These are phyloP conservation scores for Menidia menidia DNA, from an alignment of 2,797 vertebrate genomes.

Conservation along the genomic window DNA sequence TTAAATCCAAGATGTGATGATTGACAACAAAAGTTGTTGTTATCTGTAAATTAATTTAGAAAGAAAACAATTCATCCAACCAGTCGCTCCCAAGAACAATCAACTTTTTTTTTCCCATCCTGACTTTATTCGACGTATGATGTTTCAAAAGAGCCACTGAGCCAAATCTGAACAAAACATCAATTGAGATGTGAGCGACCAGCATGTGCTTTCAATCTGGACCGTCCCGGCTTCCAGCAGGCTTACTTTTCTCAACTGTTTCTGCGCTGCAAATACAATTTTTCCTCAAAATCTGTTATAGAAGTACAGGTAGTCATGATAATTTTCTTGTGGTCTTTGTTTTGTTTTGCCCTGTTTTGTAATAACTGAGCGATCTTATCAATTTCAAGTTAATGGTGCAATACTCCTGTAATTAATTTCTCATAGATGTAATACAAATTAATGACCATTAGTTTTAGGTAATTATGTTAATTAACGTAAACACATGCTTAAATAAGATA, in stretches of 20 bases:
- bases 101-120: constrained; percentile 26
- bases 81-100: background rate
- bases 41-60: constrained; percentile 20
- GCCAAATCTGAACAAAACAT: constrained; percentile 59
- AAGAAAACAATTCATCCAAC: constrained; percentile 12
- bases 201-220: constrained; percentile 79
- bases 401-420: constrained; percentile 23
- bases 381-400: constrained; percentile 30
- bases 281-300: constrained; percentile 3
- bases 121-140: constrained; percentile 57
- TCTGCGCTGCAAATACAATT: constrained; percentile 25
- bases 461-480: constrained; percentile 24
- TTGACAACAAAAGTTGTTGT: constrained; percentile 33
- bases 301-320: constrained; percentile 27
- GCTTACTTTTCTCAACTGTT: constrained; percentile 51
- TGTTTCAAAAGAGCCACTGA: constrained; percentile 57
- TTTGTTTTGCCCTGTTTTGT: constrained; percentile 8
- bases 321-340: constrained; percentile 19
- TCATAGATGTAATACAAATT: constrained; percentile 22
- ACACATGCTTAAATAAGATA: background rate
- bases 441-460: constrained; percentile 21
- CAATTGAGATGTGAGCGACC: constrained; percentile 33
- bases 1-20: constrained; percentile 17
- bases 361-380: constrained; percentile 24
- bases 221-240: constrained; percentile 62